These are phyloP conservation scores for Matsumyia berberina DNA, from an alignment of 2,888 invertebrate species.

Conservation along the genomic window DNA sequence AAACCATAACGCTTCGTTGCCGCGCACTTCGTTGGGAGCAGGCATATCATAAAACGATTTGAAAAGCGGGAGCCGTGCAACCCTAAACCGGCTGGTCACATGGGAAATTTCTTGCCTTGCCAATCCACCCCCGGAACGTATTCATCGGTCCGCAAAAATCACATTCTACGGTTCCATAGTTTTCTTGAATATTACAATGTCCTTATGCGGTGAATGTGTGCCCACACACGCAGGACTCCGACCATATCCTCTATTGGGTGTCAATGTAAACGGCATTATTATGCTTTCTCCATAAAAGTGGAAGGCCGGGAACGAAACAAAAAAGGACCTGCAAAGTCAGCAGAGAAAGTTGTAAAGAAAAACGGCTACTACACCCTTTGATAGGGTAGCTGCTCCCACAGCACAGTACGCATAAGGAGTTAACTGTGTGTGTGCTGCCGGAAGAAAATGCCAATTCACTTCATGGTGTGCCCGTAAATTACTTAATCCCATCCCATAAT, in stretches of 20 bases:
- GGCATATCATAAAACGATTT: conserved; percentile 37
- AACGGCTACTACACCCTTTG: not conserved
- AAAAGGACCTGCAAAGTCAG: conserved; percentile 28
- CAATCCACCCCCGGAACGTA: conserved; percentile 2
- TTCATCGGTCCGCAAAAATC: conserved; percentile 36
- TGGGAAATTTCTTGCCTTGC: not conserved
- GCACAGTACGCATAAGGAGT: not conserved
- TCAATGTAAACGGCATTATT: conserved; percentile 42
- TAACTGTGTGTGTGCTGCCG: not conserved
- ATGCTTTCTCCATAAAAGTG: conserved; percentile 22
- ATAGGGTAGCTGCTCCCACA: not conserved
- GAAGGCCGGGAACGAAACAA: not conserved
- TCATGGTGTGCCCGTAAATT: conserved; percentile 28
- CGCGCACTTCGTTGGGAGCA: not conserved
- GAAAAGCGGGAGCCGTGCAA: conserved; percentile 15
- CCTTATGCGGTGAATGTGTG: not conserved
- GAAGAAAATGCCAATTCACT: conserved; percentile 8
- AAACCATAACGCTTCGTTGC: conserved; percentile 19
- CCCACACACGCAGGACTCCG: not conserved
- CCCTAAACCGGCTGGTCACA: not conserved
- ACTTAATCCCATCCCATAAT: conserved; percentile 32
- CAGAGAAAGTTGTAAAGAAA: conserved; percentile 4
- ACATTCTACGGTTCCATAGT: conserved; percentile 10
- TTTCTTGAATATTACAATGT: not conserved
- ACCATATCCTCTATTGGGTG: conserved; percentile 5